phyloP scores from a whole-genome alignment of 2,797 vertebrate genomes.

The Gobionotothen gibberifrons region DNA sequence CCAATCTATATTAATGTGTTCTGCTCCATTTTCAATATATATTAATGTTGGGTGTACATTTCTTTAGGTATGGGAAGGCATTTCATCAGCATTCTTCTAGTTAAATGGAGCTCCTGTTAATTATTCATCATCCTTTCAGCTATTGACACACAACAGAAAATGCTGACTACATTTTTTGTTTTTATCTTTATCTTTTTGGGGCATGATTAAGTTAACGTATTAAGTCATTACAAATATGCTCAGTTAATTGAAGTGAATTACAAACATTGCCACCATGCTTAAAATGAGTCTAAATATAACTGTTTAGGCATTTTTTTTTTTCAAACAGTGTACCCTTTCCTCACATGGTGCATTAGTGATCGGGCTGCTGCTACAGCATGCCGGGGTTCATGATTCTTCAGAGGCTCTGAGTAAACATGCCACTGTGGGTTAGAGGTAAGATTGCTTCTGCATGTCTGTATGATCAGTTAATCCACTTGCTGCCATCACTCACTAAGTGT shows the following conservation, averaged over 20 bases:
- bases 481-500: slow-evolving; percentile 28
- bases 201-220: slow-evolving; percentile 21
- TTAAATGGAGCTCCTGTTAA: slow-evolving; percentile 74
- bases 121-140: slow-evolving; percentile 76
- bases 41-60: slow-evolving; percentile 82
- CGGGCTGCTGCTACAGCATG: slow-evolving; percentile 14
- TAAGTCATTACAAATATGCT: slow-evolving; percentile 33
- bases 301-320: slow-evolving; percentile 2
- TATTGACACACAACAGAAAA: slow-evolving; percentile 64
- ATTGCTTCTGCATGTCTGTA: slow-evolving; percentile 49
- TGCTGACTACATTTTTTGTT: slow-evolving; percentile 52
- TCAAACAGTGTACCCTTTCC: slow-evolving; percentile 28
- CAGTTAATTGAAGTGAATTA: slow-evolving; percentile 27
- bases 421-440: slow-evolving; percentile 49
- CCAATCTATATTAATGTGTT: slow-evolving; percentile 84
- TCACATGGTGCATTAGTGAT: slow-evolving; percentile 37
- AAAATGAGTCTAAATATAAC: slow-evolving; percentile 24
- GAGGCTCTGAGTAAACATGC: slow-evolving; percentile 63
- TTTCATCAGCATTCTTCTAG: slow-evolving; percentile 74
- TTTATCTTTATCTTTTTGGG: slow-evolving; percentile 28
- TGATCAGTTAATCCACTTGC: slow-evolving; percentile 46
- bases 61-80: slow-evolving; percentile 60
- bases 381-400: slow-evolving; percentile 38
- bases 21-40: slow-evolving; percentile 80
- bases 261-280: neutral